Evolutionary conservation across 2,888 invertebrate genomes (phyloP).

Genomic region (Microplitis manilae): DNA sequence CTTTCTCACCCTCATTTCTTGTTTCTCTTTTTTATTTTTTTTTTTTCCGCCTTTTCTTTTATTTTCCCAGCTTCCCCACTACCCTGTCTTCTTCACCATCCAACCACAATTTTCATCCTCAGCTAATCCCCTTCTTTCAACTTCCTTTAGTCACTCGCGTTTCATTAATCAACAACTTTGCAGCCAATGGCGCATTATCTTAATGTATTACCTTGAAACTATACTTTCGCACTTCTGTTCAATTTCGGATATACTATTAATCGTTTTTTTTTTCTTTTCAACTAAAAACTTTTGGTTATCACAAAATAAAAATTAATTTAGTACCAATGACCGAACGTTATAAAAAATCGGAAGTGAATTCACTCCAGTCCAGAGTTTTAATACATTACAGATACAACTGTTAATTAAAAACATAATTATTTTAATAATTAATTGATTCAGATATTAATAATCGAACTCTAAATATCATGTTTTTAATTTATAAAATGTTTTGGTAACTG

Average conservation of each 20-base stretch:
- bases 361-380: too few relatives aligned
- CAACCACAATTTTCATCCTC: background rate
- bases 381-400: too few relatives aligned
- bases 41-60: background rate
- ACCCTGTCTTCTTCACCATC: background rate
- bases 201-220: background rate
- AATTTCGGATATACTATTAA: background rate
- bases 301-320: too few relatives aligned
- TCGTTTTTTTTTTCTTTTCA: too few relatives aligned
- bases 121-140: background rate
- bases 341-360: too few relatives aligned
- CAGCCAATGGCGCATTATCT: background rate
- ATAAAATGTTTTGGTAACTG: too few relatives aligned
- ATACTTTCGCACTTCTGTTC: background rate
- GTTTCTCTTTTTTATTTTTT: background rate
- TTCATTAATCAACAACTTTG: slow-evolving; percentile 26
- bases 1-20: background rate
- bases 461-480: too few relatives aligned
- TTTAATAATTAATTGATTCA: too few relatives aligned
- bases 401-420: too few relatives aligned
- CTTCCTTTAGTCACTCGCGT: slow-evolving; percentile 13
- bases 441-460: too few relatives aligned
- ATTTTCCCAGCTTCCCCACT: background rate
- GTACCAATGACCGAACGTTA: too few relatives aligned
- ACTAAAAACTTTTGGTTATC: too few relatives aligned